Evolutionary conservation across 2,888 invertebrate species (phyloP).

Genomic region (Erpobdella octoculata): DNA sequence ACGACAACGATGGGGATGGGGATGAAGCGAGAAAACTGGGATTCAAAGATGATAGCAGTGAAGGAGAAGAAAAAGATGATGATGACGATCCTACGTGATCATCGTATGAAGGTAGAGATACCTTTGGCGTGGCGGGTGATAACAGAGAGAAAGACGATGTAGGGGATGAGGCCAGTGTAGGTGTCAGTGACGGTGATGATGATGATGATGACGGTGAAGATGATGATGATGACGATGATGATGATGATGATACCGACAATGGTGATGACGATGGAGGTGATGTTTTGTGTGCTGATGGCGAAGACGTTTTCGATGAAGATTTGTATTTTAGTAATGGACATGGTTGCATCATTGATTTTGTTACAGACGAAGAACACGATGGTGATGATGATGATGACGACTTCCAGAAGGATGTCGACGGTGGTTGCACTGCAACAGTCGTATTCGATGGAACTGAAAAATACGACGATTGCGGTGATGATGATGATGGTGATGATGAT

Average conservation of each 20-base stretch:
- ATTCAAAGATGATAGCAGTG: neutral
- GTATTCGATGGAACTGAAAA: neutral
- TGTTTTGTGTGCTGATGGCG: constrained; percentile 2
- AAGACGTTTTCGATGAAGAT: neutral
- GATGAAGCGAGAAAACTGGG: neutral
- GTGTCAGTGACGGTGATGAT: constrained; percentile 24
- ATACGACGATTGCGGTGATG: neutral
- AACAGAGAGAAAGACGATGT: constrained; percentile 1
- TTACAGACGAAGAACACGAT: too few species aligned
- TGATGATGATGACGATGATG: constrained; percentile 24
- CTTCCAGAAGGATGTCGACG: too few species aligned
- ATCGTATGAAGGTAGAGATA: neutral
- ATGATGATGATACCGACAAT: constrained; percentile 16
- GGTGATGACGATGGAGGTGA: neutral
- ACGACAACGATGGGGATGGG: neutral
- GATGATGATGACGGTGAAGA: constrained; percentile 26
- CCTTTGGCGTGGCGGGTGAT: neutral
- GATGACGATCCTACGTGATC: constrained; percentile 9
- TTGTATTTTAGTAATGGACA: too few species aligned
- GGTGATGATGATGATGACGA: too few species aligned
- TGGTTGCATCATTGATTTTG: too few species aligned
- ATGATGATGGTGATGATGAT: constrained; percentile 25
- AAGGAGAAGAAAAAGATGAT: neutral
- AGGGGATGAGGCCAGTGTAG: constrained; percentile 23
- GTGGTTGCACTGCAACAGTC: too few species aligned